Evolutionary conservation across 2,113 vertebrate genomes (phyloP).

Genomic region (Prionailurus viverrinus): DNA sequence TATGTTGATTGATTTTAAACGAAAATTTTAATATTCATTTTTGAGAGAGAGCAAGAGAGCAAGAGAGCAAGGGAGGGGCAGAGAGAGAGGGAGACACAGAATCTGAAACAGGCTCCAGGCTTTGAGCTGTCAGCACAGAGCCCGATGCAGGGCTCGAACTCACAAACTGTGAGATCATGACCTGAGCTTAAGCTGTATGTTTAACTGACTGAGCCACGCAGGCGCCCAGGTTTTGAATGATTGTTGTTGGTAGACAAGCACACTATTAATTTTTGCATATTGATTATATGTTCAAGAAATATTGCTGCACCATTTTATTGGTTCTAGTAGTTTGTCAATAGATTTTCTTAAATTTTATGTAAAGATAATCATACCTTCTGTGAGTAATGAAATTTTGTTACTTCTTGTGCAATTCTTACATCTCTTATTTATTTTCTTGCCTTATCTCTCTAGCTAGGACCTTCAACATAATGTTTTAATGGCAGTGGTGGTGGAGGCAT

Average conservation of each 20-base stretch:
- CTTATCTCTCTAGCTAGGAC: not conserved
- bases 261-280: not conserved
- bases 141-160: too few species aligned
- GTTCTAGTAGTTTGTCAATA: not conserved
- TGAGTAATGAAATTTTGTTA: not conserved
- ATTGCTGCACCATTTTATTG: not conserved
- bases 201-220: too few species aligned
- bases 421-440: not conserved
- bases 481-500: not conserved
- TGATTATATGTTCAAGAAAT: not conserved
- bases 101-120: too few species aligned
- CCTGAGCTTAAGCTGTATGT: too few species aligned
- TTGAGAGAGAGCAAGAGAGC: too few species aligned
- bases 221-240: not conserved
- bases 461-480: not conserved
- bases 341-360: not conserved
- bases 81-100: too few species aligned
- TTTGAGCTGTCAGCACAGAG: too few species aligned
- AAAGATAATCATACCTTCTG: not conserved
- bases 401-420: not conserved
- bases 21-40: too few species aligned
- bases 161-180: too few species aligned
- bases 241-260: not conserved
- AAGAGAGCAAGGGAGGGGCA: too few species aligned
- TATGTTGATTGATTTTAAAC: too few species aligned